Evolutionary conservation across 2,888 invertebrate species (phyloP).

Genomic region (Onthophagus sagittarius): DNA sequence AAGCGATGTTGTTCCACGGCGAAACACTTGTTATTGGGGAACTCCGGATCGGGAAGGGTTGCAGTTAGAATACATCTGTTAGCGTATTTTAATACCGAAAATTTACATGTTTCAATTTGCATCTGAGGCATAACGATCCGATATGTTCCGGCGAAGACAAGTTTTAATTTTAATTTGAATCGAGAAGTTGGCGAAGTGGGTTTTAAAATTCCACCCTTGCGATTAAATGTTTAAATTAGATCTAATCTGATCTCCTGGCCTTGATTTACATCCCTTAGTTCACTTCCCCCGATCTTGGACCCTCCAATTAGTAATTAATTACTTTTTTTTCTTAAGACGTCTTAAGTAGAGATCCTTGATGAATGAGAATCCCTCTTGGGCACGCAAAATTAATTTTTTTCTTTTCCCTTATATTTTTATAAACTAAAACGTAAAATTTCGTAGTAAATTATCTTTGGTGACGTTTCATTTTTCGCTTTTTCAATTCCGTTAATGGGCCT

Average conservation of each 20-base stretch:
- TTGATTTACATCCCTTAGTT: slow-evolving; percentile 32
- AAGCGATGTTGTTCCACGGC: slow-evolving; percentile 31
- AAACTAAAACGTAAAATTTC: neutral
- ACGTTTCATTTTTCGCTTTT: neutral
- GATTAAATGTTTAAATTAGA: slow-evolving; percentile 42
- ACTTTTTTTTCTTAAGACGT: slow-evolving; percentile 1
- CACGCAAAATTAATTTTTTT: neutral
- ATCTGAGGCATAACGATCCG: neutral
- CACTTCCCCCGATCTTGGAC: neutral
- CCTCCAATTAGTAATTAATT: slow-evolving; percentile 8
- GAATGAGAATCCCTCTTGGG: no score
- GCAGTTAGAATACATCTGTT: slow-evolving; percentile 18
- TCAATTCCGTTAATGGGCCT: neutral
- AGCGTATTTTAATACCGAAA: slow-evolving; percentile 16
- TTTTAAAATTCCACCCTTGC: slow-evolving; percentile 11
- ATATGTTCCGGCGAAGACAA: neutral
- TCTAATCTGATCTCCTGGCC: slow-evolving; percentile 39
- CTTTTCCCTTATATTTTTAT: neutral
- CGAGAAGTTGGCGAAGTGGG: neutral
- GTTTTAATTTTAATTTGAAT: slow-evolving; percentile 13
- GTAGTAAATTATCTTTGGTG: neutral
- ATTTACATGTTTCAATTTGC: slow-evolving; percentile 16
- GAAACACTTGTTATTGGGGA: slow-evolving; percentile 25
- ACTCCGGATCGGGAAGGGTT: slow-evolving; percentile 12
- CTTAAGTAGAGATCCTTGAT: neutral